phyloP scores from a whole-genome alignment of 2,113 vertebrate genomes.

The Circaetus gallicus region DNA sequence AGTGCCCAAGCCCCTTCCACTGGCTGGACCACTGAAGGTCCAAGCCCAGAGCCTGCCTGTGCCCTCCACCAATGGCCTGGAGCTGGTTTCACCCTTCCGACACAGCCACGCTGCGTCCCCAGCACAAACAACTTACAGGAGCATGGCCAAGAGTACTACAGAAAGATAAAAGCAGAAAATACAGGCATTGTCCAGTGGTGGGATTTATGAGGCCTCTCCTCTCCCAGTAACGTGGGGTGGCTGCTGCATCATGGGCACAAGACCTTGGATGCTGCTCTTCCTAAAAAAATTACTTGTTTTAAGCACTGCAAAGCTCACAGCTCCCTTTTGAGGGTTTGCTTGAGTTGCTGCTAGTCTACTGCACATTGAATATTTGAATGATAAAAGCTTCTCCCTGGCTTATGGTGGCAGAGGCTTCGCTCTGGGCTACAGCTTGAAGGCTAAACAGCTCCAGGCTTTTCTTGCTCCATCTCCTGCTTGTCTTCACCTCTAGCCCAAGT shows the following conservation, averaged over 20 bases:
- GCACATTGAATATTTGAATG: fast-evolving
- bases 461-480: neutral
- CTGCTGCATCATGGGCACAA: neutral
- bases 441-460: neutral
- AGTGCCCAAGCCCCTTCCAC: neutral
- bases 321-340: neutral
- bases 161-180: neutral
- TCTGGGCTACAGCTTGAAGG: neutral
- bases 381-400: neutral
- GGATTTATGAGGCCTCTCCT: neutral
- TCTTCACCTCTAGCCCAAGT: neutral
- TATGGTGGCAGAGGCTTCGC: fast-evolving
- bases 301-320: neutral
- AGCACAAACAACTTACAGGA: neutral
- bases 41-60: too few species aligned
- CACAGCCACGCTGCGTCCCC: fast-evolving
- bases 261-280: neutral
- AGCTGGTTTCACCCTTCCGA: neutral
- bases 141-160: neutral
- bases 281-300: fast-evolving
- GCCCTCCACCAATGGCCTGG: neutral
- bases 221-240: neutral
- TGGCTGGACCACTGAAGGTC: too few species aligned
- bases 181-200: fast-evolving
- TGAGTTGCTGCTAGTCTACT: neutral